phyloP scores from a whole-genome alignment of 1,140 invertebrate genomes.

The Drosophila oshimai region DNA sequence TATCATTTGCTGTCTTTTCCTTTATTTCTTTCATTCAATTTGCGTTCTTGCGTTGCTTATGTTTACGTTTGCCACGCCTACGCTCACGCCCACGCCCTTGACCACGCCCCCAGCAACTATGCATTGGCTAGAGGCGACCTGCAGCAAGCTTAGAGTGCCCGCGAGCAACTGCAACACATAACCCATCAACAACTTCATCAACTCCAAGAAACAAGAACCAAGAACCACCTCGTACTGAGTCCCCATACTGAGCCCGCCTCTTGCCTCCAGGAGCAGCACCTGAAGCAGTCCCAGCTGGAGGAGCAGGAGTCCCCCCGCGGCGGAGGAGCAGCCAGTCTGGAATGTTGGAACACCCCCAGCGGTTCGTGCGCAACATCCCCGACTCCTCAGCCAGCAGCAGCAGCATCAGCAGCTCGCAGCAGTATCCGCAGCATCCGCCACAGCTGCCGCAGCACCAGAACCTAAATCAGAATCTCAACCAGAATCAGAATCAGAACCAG shows the following conservation, averaged over 20 bases:
- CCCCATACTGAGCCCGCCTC: conserved; percentile 9
- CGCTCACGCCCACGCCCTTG: conserved; percentile 7
- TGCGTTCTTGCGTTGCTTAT: conserved; percentile 8
- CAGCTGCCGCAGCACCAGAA: conserved; percentile 75
- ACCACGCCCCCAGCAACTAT: conserved; percentile 36
- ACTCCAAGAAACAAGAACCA: no score
- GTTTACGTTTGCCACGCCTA: conserved; percentile 42
- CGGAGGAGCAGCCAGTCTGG: conserved; percentile 68
- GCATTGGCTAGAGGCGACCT: conserved; percentile 34
- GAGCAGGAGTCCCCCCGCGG: conserved; percentile 42
- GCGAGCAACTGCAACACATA: conserved; percentile 23
- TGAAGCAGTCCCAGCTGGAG: conserved; percentile 24
- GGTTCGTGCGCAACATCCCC: conserved; percentile 82
- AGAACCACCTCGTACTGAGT: no score
- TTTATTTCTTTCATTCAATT: neutral
- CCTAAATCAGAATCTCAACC: conserved; percentile 36
- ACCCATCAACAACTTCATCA: conserved; percentile 21
- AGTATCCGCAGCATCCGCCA: conserved; percentile 54
- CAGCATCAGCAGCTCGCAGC: conserved; percentile 44
- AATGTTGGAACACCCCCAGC: conserved; percentile 83
- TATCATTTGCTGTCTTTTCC: conserved; percentile 22
- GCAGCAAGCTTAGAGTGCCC: conserved; percentile 24
- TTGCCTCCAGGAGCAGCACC: conserved; percentile 33
- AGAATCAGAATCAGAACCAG: conserved; percentile 30
- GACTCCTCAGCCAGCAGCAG: conserved; percentile 74